phyloP scores from a whole-genome alignment of 2,113 vertebrate genomes.

The Amazona vittata region DNA sequence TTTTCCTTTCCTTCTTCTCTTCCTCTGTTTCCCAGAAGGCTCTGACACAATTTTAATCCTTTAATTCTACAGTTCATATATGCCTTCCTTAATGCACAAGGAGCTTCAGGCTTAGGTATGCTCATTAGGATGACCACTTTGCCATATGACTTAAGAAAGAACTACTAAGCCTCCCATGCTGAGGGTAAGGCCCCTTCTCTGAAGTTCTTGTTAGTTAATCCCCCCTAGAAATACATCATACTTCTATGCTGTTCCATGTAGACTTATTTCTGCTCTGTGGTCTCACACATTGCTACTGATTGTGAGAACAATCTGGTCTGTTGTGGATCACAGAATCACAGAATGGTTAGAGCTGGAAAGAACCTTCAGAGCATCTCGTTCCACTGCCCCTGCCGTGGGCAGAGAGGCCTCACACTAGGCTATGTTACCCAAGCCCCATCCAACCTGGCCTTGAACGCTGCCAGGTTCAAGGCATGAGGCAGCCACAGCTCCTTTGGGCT shows the following conservation, averaged over 20 bases:
- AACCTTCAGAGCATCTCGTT: not conserved
- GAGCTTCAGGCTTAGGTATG: not conserved
- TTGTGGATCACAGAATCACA: not conserved
- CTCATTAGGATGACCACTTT: not conserved
- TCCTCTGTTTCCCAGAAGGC: not conserved
- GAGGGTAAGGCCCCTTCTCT: not conserved
- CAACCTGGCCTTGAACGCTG: not conserved
- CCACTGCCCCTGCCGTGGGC: not conserved
- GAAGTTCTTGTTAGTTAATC: not conserved
- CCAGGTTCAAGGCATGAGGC: not conserved
- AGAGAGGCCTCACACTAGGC: not conserved
- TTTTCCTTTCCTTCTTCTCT: not conserved
- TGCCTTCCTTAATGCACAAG: not conserved
- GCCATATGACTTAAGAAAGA: not conserved
- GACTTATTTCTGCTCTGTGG: not conserved
- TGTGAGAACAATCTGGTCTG: not conserved
- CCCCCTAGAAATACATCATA: not conserved
- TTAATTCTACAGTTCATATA: not conserved
- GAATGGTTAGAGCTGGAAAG: not conserved
- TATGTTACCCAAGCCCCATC: not conserved
- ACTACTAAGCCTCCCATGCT: not conserved
- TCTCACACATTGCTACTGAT: not conserved
- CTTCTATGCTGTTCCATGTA: not conserved
- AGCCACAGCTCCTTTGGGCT: not conserved
- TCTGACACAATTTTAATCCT: not conserved